Conservation (phyloP, 2,797 vertebrate species). For the Tokudaia muenninki region DNA sequence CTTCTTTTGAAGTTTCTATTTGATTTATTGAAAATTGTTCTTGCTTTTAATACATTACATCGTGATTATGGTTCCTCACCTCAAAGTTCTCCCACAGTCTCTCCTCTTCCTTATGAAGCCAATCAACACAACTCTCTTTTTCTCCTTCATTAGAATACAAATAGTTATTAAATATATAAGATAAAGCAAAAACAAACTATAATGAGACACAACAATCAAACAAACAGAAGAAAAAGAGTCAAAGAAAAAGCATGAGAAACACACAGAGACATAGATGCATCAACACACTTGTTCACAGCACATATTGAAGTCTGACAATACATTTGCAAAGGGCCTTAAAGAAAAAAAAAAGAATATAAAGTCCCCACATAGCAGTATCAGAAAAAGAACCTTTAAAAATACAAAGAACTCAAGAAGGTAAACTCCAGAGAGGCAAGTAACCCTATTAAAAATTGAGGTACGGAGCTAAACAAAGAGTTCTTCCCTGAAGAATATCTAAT, state of each 20-base stretch:
- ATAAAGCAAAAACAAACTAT: not conserved
- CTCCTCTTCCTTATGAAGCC: not conserved
- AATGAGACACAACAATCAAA: not conserved
- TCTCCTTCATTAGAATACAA: not conserved
- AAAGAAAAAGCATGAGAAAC: not conserved
- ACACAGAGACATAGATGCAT: not conserved
- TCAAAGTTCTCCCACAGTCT: not conserved
- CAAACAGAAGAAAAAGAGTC: not conserved
- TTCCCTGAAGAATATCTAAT: too few relatives aligned
- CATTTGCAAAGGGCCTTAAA: not conserved
- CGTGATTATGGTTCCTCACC: not conserved
- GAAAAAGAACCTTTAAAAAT: not conserved
- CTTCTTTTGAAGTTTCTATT: not conserved
- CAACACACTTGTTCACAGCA: not conserved
- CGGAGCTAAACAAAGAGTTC: too few relatives aligned
- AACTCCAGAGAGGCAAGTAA: too few relatives aligned
- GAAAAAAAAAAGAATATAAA: not conserved
- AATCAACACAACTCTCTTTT: not conserved
- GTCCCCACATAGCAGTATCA: not conserved
- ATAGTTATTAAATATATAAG: not conserved
- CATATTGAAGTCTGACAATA: not conserved
- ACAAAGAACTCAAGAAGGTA: too few relatives aligned
- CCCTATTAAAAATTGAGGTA: too few relatives aligned
- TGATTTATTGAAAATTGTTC: not conserved
- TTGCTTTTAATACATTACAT: not conserved